These are phyloP conservation scores for Sinonovacula constricta DNA, from an alignment of 1,140 invertebrate genomes.

Conservation along the genomic window DNA sequence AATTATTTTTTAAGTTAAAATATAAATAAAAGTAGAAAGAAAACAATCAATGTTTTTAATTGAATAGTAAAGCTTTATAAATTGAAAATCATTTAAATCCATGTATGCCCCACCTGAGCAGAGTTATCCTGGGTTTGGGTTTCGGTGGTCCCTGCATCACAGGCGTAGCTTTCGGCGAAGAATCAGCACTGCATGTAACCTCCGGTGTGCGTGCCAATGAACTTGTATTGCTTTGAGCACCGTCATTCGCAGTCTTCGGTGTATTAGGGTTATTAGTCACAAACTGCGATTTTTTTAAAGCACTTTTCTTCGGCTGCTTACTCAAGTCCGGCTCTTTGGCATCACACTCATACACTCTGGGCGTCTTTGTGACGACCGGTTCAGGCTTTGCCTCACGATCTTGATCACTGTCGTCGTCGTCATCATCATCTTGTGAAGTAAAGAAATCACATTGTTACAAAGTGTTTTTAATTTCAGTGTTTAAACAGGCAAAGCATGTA, in stretches of 20 bases:
- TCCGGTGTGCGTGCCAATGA: conserved; percentile 31
- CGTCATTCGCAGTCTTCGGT: conserved; percentile 35
- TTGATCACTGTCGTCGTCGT: conserved; percentile 20
- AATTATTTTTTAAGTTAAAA: no score
- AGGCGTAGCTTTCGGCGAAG: conserved; percentile 60
- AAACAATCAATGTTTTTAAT: no score
- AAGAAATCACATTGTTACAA: no score
- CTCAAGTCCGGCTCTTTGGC: conserved; percentile 73
- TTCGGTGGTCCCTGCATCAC: conserved; percentile 41
- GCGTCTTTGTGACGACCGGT: conserved; percentile 12
- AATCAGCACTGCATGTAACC: conserved; percentile 35
- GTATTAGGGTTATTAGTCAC: conserved; percentile 10
- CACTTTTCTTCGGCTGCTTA: conserved; percentile 74
- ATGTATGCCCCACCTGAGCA: conserved; percentile 51
- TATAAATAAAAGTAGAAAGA: no score
- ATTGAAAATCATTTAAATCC: no score
- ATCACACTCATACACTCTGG: conserved; percentile 58
- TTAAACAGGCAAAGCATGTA: no score
- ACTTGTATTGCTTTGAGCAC: conserved; percentile 52
- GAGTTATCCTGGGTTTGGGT: conserved; percentile 55
- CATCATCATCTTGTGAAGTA: conserved; percentile 36
- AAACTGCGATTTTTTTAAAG: conserved; percentile 66
- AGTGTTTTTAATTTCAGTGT: no score
- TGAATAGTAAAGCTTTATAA: no score
- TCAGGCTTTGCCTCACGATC: conserved; percentile 34